phyloP scores from a whole-genome alignment of 2,797 vertebrate species.

The Miopithecus talapoin region DNA sequence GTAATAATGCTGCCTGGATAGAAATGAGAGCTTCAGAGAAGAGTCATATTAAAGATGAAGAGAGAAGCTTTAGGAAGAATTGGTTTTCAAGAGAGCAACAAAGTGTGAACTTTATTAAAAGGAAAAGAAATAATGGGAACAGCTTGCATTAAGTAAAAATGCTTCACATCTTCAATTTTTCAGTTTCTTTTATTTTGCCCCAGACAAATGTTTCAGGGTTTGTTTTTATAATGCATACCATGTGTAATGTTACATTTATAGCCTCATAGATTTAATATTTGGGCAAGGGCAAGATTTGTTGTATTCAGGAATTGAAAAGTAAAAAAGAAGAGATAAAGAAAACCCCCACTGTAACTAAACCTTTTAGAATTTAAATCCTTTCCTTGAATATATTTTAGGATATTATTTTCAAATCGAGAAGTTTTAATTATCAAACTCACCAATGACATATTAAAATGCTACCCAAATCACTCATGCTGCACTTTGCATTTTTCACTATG shows the following conservation, averaged over 20 bases:
- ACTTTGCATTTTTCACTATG: not conserved
- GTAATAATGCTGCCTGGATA: conserved; percentile 70
- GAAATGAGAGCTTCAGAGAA: conserved; percentile 62
- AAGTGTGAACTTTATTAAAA: conserved; percentile 71
- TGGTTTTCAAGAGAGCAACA: conserved; percentile 78
- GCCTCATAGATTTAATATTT: conserved; percentile 61
- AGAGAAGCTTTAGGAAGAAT: conserved; percentile 67
- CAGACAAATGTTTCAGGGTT: conserved; percentile 67
- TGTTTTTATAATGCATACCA: conserved; percentile 68
- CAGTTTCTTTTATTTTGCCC: conserved; percentile 70
- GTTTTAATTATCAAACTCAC: conserved; percentile 14
- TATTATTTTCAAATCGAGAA: not conserved
- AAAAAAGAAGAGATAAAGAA: not conserved
- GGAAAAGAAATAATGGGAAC: conserved; percentile 67
- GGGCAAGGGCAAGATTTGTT: conserved; percentile 47
- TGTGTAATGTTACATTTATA: conserved; percentile 54
- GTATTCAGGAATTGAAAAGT: conserved; percentile 30
- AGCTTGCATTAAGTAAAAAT: conserved; percentile 66
- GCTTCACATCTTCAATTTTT: conserved; percentile 61
- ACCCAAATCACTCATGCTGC: not conserved
- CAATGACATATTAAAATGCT: not conserved
- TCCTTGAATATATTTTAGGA: conserved; percentile 29
- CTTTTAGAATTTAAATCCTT: conserved; percentile 43
- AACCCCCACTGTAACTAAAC: not conserved
- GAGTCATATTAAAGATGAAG: conserved; percentile 74